A percentile compares a stretch with the other conserved stretches of the same genome.
phyloP scores from a whole-genome alignment of 2,888 invertebrate genomes.

The Chymomyza fuscimana region DNA sequence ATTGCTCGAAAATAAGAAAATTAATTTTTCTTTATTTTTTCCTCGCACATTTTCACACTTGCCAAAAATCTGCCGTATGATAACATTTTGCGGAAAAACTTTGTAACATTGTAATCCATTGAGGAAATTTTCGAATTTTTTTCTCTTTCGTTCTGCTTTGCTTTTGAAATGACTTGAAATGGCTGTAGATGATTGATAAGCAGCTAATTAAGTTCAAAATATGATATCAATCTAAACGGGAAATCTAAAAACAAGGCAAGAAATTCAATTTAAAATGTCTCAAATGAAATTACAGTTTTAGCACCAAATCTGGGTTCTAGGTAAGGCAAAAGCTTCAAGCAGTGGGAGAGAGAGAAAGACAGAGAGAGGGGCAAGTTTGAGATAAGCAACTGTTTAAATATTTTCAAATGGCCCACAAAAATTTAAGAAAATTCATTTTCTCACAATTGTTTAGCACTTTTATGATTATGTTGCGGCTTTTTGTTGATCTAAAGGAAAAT shows the following conservation, averaged over 20 bases:
- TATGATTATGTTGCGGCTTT: too few relatives aligned
- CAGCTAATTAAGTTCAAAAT: neutral
- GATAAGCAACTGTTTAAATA: too few relatives aligned
- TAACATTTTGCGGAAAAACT: slow-evolving; percentile 5
- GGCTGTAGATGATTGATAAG: neutral
- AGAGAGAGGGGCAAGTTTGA: too few relatives aligned
- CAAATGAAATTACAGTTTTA: neutral
- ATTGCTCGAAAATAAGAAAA: slow-evolving; percentile 58
- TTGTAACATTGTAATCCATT: slow-evolving; percentile 1
- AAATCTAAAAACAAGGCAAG: neutral
- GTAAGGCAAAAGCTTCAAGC: neutral
- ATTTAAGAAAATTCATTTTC: too few relatives aligned
- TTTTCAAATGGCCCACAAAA: too few relatives aligned
- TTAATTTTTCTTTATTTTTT: slow-evolving; percentile 48
- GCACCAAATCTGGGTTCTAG: neutral
- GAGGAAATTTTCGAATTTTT: neutral
- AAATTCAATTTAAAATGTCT: neutral
- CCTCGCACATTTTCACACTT: slow-evolving; percentile 2
- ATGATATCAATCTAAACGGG: neutral
- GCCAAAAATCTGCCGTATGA: neutral
- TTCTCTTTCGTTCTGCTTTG: neutral
- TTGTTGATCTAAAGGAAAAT: too few relatives aligned
- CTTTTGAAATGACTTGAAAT: neutral
- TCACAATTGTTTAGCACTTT: too few relatives aligned
- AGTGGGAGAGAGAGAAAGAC: too few relatives aligned